Evolutionary conservation across 2,113 vertebrate genomes (phyloP).

Genomic region (Oreochromis tanganicae): DNA sequence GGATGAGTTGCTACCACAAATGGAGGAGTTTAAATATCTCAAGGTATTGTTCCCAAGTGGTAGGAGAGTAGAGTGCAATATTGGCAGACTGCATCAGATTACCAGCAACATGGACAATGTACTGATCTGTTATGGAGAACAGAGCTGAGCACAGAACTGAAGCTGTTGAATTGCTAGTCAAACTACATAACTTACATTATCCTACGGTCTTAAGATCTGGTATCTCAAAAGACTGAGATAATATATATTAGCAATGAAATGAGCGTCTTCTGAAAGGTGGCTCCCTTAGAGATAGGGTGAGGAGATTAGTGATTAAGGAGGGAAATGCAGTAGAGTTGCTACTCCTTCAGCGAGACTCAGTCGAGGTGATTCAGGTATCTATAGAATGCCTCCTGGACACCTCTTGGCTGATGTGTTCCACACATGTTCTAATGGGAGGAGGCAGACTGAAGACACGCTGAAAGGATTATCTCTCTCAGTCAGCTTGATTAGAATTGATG

Average conservation of each 20-base stretch:
- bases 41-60: fast-evolving
- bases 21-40: background rate
- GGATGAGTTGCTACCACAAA: background rate
- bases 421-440: background rate
- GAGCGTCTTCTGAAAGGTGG: fast-evolving
- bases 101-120: background rate
- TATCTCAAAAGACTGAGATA: background rate
- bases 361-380: background rate
- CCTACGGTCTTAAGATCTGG: fast-evolving
- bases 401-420: background rate
- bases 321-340: background rate
- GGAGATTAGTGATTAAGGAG: background rate
- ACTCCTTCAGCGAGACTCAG: background rate
- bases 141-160: background rate
- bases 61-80: background rate
- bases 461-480: background rate
- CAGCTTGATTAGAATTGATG: background rate
- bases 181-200: background rate
- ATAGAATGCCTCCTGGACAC: fast-evolving
- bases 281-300: fast-evolving
- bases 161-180: background rate
- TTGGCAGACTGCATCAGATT: background rate
- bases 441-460: background rate
- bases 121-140: background rate
- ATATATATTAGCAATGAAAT: background rate